These are phyloP conservation scores for Onchidella celtica DNA, from an alignment of 2,888 invertebrate species.

Conservation along the genomic window DNA sequence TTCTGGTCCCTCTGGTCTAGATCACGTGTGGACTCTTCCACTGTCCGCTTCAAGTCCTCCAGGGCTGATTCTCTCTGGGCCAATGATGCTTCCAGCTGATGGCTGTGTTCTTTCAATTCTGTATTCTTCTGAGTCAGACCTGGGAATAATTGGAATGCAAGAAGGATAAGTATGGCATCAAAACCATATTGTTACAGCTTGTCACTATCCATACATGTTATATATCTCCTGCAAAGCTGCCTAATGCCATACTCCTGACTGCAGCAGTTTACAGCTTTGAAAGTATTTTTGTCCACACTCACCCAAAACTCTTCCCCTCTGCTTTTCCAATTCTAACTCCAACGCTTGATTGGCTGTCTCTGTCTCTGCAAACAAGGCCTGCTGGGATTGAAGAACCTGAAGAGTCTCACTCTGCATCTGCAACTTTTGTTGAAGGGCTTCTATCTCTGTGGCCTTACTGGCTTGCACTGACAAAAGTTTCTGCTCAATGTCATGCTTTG, in stretches of 20 bases:
- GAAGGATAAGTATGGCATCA: no score
- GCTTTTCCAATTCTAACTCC: constrained; percentile 78
- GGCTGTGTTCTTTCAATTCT: constrained; percentile 76
- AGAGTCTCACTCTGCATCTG: constrained; percentile 63
- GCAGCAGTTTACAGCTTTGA: no score
- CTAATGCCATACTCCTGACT: no score
- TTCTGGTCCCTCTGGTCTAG: constrained; percentile 65
- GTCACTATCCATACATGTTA: no score
- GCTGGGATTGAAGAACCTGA: constrained; percentile 45
- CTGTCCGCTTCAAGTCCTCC: constrained; percentile 71
- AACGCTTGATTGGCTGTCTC: constrained; percentile 71
- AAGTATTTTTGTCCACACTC: no score
- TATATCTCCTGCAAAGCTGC: no score
- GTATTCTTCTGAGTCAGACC: constrained; percentile 77
- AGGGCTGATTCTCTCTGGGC: constrained; percentile 76
- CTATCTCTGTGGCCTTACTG: constrained; percentile 60
- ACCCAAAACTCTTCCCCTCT: constrained; percentile 61
- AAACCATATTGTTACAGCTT: no score
- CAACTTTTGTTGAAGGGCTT: constrained; percentile 64
- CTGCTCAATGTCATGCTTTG: constrained; percentile 64
- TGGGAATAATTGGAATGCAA: constrained; percentile 58
- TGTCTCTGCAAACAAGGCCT: constrained; percentile 55
- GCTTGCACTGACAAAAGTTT: constrained; percentile 61
- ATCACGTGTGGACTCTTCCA: constrained; percentile 69
- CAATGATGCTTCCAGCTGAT: constrained; percentile 76